Evolutionary conservation across 2,797 vertebrate species (phyloP).

Genomic region (Nyctalus aviator): DNA sequence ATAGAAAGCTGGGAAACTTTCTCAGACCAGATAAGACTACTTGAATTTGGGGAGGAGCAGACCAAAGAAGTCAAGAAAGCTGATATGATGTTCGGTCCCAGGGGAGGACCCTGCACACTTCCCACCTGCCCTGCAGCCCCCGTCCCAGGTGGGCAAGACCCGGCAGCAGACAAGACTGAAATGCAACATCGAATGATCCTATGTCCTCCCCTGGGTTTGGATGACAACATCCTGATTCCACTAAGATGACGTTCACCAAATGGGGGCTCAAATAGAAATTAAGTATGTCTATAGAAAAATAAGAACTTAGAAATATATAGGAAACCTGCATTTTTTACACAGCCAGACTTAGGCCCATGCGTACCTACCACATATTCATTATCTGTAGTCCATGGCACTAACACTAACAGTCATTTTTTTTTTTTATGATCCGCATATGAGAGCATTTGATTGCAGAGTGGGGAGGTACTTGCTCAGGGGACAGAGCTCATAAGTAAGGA

Average conservation of each 20-base stretch:
- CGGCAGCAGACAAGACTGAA: neutral
- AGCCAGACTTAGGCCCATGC: neutral
- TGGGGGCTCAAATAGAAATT: neutral
- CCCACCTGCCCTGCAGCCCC: neutral
- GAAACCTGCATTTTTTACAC: neutral
- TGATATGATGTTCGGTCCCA: rapidly evolving
- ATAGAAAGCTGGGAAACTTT: slow-evolving; percentile 30
- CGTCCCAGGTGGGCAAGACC: rapidly evolving
- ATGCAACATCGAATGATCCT: neutral
- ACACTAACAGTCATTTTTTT: neutral
- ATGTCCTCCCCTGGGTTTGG: neutral
- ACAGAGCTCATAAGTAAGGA: neutral
- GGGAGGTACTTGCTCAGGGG: neutral
- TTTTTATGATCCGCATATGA: neutral
- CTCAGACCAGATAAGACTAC: slow-evolving; percentile 32
- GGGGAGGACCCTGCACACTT: neutral
- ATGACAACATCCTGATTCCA: neutral
- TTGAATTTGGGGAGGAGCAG: neutral
- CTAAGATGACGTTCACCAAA: neutral
- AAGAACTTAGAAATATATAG: neutral
- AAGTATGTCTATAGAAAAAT: neutral
- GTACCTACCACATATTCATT: neutral
- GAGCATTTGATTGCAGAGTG: neutral
- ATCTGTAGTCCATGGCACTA: neutral
- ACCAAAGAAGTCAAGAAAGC: neutral